Percentiles rank a stretch among this genome's conserved stretches.
Evolutionary conservation across 1,140 invertebrate genomes (phyloP).

Genomic region (Condylostylus longicornis): DNA sequence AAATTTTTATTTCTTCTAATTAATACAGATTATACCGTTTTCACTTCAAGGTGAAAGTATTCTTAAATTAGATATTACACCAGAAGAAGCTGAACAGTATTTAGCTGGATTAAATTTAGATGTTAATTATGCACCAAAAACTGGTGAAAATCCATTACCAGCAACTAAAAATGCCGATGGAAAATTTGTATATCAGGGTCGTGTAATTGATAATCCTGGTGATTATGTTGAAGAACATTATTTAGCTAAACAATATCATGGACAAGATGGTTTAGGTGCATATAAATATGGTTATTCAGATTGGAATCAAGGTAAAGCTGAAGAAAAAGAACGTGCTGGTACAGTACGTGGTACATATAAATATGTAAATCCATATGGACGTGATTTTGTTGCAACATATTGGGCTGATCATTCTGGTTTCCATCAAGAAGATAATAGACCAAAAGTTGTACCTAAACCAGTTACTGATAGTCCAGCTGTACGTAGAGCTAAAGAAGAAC

Average conservation of each 20-base stretch:
- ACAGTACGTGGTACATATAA: constrained; percentile 28
- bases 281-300: constrained; percentile 47
- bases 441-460: constrained; percentile 39
- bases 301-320: constrained; percentile 45
- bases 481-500: constrained; percentile 41
- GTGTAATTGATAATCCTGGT: constrained; percentile 43
- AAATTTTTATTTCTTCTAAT: no score
- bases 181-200: constrained; percentile 40
- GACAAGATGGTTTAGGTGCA: constrained; percentile 45
- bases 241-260: constrained; percentile 46
- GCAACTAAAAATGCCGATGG: constrained; percentile 35
- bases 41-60: constrained; percentile 23
- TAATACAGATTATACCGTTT: constrained; percentile 17
- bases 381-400: constrained; percentile 37
- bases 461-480: constrained; percentile 43
- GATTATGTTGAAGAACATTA: constrained; percentile 49
- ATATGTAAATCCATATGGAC: constrained; percentile 28
- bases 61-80: constrained; percentile 40
- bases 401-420: constrained; percentile 47
- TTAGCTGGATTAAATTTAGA: constrained; percentile 27
- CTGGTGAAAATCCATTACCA: constrained; percentile 33
- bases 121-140: constrained; percentile 36
- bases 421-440: constrained; percentile 49
- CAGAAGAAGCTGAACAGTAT: constrained; percentile 44
- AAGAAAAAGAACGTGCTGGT: constrained; percentile 26